Conservation (phyloP, 2,888 invertebrate species). For the Sussaba pulchella region DNA sequence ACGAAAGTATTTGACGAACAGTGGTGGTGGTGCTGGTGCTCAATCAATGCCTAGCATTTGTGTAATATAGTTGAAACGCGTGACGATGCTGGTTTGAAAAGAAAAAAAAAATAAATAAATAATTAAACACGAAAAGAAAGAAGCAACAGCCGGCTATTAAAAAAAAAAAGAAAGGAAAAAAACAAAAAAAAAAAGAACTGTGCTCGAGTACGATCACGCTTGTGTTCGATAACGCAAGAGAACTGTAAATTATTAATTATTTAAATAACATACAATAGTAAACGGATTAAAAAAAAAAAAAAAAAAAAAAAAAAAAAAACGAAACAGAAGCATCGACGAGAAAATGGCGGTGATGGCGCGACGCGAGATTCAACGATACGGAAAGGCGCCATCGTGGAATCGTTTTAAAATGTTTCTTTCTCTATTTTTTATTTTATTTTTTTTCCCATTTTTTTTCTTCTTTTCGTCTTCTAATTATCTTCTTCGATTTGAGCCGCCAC, state of each 20-base stretch:
- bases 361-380: background rate
- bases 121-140: no score
- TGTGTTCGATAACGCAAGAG: constrained; percentile 74
- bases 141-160: background rate
- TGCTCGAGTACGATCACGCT: constrained; percentile 78
- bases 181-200: constrained; percentile 68
- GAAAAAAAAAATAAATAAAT: no score
- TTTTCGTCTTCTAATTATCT: no score
- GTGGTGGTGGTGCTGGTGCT: constrained; percentile 49
- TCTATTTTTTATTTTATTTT: background rate
- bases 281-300: constrained; percentile 64
- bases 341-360: background rate
- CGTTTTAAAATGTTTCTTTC: background rate
- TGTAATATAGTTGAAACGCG: constrained; percentile 75
- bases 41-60: constrained; percentile 74
- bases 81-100: constrained; percentile 24
- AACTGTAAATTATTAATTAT: constrained; percentile 82
- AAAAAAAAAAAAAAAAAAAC: background rate
- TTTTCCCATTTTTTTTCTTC: background rate
- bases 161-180: no score
- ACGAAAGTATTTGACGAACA: constrained; percentile 29
- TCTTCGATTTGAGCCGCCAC: background rate
- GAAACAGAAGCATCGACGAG: constrained; percentile 16
- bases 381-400: no score
- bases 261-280: constrained; percentile 78